phyloP scores from a whole-genome alignment of 2,888 invertebrate genomes.

The Graphium colonna region DNA sequence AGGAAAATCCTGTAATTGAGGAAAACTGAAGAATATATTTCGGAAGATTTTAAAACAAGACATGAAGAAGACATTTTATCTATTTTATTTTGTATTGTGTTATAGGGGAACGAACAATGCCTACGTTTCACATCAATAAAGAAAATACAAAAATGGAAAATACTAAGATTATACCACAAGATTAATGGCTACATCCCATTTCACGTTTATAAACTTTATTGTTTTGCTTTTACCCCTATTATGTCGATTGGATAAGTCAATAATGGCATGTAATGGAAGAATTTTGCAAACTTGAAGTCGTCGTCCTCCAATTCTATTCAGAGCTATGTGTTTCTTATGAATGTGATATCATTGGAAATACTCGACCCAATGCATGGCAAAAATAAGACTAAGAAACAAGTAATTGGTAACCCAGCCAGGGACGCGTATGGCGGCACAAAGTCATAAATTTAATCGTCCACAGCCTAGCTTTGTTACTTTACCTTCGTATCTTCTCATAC shows the following conservation, averaged over 20 bases:
- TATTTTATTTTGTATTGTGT: too few species aligned
- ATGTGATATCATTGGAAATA: constrained; percentile 31
- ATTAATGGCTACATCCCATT: constrained; percentile 54
- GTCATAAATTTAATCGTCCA: constrained; percentile 65
- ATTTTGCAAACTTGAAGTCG: constrained; percentile 68
- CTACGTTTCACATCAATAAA: too few species aligned
- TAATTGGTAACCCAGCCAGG: constrained; percentile 64
- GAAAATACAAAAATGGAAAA: too few species aligned
- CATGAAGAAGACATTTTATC: too few species aligned
- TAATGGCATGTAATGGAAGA: constrained; percentile 61
- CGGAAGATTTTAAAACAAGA: too few species aligned
- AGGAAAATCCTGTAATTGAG: too few species aligned
- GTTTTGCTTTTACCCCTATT: constrained; percentile 58
- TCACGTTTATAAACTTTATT: constrained; percentile 58
- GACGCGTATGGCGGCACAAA: constrained; percentile 78
- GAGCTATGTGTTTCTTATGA: background rate
- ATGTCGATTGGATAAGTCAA: constrained; percentile 59
- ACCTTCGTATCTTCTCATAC: constrained; percentile 75
- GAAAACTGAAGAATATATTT: too few species aligned
- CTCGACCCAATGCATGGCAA: constrained; percentile 73
- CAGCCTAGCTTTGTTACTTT: constrained; percentile 79
- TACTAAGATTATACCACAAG: too few species aligned
- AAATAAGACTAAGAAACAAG: constrained; percentile 52
- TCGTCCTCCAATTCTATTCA: background rate
- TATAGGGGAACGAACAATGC: too few species aligned